Evolutionary conservation across 64 coral and sea anemone genomes (phyloP).

Genomic region (Astreopora myriophthalma): DNA sequence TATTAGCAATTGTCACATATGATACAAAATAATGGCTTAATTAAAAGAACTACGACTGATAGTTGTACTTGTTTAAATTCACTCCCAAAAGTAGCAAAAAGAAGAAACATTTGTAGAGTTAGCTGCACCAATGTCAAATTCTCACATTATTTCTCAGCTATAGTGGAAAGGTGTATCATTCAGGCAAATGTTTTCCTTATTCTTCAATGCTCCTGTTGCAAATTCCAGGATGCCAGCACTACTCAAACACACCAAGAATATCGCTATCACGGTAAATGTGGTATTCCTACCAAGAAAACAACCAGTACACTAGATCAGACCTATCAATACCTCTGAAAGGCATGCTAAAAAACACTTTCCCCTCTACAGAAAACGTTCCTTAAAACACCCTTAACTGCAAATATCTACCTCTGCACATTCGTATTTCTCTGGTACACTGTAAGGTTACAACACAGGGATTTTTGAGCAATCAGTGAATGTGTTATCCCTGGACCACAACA

Average conservation of each 20-base stretch:
- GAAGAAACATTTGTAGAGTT: not conserved
- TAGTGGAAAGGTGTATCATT: not conserved
- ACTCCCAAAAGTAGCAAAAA: not conserved
- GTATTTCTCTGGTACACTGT: too few relatives aligned
- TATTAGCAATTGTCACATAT: too few relatives aligned
- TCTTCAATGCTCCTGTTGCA: not conserved
- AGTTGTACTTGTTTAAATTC: not conserved
- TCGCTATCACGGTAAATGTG: conserved; percentile 94
- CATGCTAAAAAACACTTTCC: too few relatives aligned
- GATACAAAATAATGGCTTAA: not conserved
- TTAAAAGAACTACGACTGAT: not conserved
- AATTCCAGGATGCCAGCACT: not conserved
- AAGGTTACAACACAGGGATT: too few relatives aligned
- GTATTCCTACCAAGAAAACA: conserved; percentile 78
- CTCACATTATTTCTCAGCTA: not conserved
- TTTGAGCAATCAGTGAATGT: too few relatives aligned
- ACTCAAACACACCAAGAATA: conserved; percentile 91
- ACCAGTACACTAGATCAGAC: not conserved
- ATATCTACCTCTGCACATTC: too few relatives aligned
- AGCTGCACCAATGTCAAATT: not conserved
- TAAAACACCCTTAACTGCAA: too few relatives aligned
- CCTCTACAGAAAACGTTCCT: too few relatives aligned
- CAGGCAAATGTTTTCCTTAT: not conserved
- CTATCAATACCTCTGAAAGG: too few relatives aligned
- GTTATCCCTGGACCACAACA: too few relatives aligned